A percentile compares a stretch with the other conserved stretches of the same genome.
These are phyloP conservation scores for Actenoides hombroni DNA, from an alignment of 2,113 vertebrate species.

Conservation along the genomic window DNA sequence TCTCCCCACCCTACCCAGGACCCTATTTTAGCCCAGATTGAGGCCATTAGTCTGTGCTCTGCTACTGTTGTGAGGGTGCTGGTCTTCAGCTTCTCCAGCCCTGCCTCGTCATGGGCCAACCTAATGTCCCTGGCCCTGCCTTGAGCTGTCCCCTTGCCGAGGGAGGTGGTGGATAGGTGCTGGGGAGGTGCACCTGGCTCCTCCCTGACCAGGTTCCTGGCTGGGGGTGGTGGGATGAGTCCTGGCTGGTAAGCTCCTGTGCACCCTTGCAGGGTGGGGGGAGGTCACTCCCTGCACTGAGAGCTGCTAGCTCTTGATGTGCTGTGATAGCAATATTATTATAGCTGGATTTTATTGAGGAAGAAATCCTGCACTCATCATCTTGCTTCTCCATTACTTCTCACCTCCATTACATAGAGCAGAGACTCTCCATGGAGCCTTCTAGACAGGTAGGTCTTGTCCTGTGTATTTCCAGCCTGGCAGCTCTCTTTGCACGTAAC, in stretches of 20 bases:
- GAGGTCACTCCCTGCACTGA: neutral
- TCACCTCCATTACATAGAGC: neutral
- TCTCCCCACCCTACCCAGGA: neutral
- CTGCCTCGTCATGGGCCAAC: neutral
- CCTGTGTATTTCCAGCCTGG: neutral
- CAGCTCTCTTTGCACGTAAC: neutral
- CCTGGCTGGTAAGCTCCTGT: neutral
- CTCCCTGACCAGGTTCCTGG: no score
- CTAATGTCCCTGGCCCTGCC: neutral
- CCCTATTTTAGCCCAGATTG: neutral
- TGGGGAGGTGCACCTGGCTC: neutral
- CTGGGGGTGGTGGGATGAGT: neutral
- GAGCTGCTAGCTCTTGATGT: neutral
- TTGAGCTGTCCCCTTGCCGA: neutral
- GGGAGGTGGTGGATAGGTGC: no score
- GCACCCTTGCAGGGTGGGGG: no score
- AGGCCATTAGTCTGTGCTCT: fast-evolving
- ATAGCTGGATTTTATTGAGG: neutral
- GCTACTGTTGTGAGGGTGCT: fast-evolving
- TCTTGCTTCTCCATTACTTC: fast-evolving
- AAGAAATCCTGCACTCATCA: neutral
- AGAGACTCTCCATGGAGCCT: neutral
- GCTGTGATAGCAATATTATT: neutral
- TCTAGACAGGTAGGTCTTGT: neutral
- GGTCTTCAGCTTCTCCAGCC: fast-evolving